Evolutionary conservation across 1,140 invertebrate genomes (phyloP).

Genomic region (Achatina immaculata): DNA sequence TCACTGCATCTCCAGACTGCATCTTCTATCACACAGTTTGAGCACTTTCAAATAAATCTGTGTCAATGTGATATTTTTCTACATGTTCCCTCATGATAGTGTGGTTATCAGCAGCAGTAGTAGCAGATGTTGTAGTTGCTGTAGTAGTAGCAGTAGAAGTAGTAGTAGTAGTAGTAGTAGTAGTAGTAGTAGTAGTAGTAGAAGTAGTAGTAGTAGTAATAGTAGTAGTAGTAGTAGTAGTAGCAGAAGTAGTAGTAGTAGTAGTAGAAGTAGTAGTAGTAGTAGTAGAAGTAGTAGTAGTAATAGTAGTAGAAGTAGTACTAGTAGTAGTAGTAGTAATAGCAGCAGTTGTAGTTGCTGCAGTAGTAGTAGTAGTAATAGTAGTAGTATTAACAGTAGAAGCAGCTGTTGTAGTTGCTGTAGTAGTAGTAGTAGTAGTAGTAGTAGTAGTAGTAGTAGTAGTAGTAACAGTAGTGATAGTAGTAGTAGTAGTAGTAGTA

Average conservation of each 20-base stretch:
- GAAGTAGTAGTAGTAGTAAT: neutral
- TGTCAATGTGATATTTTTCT: neutral
- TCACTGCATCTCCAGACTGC: no score
- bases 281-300: neutral
- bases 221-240: neutral
- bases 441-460: neutral
- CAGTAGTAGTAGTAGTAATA: conserved; percentile 13
- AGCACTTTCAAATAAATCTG: neutral
- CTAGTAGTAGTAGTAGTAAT: conserved; percentile 12
- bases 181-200: neutral
- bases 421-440: neutral
- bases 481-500: neutral
- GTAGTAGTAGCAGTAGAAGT: neutral
- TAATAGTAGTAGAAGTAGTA: conserved; percentile 12
- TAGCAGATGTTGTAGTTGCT: no score
- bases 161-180: neutral
- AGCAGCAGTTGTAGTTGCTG: neutral
- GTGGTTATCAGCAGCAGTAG: neutral
- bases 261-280: conserved; percentile 11
- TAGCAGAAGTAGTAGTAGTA: conserved; percentile 17
- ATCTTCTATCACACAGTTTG: no score
- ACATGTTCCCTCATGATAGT: neutral
- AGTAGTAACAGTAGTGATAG: neutral
- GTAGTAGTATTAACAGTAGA: neutral
- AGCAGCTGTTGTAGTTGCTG: neutral